phyloP scores from a whole-genome alignment of 2,888 invertebrate genomes.

The Fabriciana adippe region DNA sequence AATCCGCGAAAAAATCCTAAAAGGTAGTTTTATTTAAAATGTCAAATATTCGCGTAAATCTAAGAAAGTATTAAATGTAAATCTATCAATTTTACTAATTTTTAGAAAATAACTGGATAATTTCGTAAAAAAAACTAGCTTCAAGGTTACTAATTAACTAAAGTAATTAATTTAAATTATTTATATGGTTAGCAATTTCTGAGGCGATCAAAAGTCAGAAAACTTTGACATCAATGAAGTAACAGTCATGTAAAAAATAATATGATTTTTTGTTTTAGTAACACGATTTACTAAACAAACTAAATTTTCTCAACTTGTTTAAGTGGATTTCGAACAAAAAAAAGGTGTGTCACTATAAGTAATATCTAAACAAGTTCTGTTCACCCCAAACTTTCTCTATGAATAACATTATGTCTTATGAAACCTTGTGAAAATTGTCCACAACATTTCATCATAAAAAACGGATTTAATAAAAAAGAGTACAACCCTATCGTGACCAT shows the following conservation, averaged over 20 bases:
- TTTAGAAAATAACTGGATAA: too few species aligned
- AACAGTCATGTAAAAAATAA: neutral
- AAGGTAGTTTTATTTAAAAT: too few species aligned
- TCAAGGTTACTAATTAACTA: too few species aligned
- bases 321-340: slow-evolving; percentile 30
- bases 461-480: slow-evolving; percentile 33
- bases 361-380: slow-evolving; percentile 35
- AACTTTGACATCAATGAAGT: too few species aligned
- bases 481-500: slow-evolving; percentile 49
- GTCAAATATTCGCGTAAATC: too few species aligned
- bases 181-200: too few species aligned
- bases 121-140: too few species aligned
- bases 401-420: slow-evolving; percentile 38
- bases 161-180: too few species aligned
- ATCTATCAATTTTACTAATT: too few species aligned
- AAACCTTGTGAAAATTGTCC: slow-evolving; percentile 35
- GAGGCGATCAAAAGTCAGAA: too few species aligned
- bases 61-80: too few species aligned
- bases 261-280: neutral
- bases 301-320: slow-evolving; percentile 14
- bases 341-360: slow-evolving; percentile 25
- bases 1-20: too few species aligned
- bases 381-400: slow-evolving; percentile 36
- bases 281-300: slow-evolving; percentile 8
- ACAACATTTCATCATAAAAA: slow-evolving; percentile 31